These are phyloP conservation scores for Crax fasciolata DNA, from an alignment of 2,797 vertebrate species.

Conservation along the genomic window DNA sequence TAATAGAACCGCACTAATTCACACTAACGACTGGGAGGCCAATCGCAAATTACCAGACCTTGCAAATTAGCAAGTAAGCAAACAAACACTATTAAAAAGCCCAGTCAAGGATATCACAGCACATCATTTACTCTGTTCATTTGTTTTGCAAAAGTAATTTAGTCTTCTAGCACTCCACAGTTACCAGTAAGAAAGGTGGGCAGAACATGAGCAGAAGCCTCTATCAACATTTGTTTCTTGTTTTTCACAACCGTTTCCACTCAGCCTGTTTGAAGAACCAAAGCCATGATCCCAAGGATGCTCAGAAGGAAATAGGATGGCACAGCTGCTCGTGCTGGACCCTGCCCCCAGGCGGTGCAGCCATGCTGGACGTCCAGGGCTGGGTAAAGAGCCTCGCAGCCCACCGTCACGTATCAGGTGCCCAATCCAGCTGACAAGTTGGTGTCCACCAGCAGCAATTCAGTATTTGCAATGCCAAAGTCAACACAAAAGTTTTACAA, in stretches of 20 bases:
- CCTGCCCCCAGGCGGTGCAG: background rate
- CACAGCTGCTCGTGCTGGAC: background rate
- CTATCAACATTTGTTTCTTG: background rate
- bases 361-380: background rate
- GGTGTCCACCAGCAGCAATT: background rate
- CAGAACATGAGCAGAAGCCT: background rate
- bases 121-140: conserved; percentile 9
- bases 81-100: conserved; percentile 52
- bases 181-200: background rate
- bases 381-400: background rate
- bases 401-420: background rate
- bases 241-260: background rate
- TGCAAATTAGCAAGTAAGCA: conserved; percentile 67
- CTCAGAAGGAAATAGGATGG: background rate
- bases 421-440: background rate
- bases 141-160: conserved; percentile 39
- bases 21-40: background rate
- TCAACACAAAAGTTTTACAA: background rate
- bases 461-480: background rate
- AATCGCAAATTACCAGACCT: conserved; percentile 41
- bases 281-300: background rate
- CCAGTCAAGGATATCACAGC: conserved; percentile 42
- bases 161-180: background rate
- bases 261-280: background rate
- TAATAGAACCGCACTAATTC: conserved; percentile 12